Percentiles rank a stretch among this genome's conserved stretches.
Evolutionary conservation across 2,888 invertebrate species (phyloP).

Genomic region (Lissocephala sabroskyi): DNA sequence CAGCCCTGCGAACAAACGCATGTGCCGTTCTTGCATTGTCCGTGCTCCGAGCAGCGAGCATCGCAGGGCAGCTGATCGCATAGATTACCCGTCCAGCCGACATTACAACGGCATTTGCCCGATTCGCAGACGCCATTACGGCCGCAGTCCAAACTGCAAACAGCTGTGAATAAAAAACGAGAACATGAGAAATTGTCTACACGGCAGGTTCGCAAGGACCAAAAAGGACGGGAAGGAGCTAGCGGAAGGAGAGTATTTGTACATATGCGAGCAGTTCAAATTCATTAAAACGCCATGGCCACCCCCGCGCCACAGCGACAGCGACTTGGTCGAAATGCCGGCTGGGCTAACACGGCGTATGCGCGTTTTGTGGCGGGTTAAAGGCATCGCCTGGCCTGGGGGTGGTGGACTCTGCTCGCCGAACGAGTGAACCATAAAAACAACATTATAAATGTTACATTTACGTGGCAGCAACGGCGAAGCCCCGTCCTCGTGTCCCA

Average conservation of each 20-base stretch:
- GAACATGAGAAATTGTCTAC: too few relatives aligned
- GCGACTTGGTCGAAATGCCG: slow-evolving; percentile 1
- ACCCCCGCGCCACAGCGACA: too few relatives aligned
- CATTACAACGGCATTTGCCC: slow-evolving; percentile 91
- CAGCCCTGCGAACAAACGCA: slow-evolving; percentile 98
- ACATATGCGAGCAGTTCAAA: slow-evolving; percentile 40
- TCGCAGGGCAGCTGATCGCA: slow-evolving; percentile 96
- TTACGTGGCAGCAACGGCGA: slow-evolving; percentile 39
- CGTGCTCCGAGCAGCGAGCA: slow-evolving; percentile 92
- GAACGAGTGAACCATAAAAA: slow-evolving; percentile 50
- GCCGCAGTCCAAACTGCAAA: slow-evolving; percentile 94
- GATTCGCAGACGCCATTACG: slow-evolving; percentile 94
- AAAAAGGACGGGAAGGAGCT: too few relatives aligned
- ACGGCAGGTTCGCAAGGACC: too few relatives aligned
- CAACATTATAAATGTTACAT: slow-evolving; percentile 59
- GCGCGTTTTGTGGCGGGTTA: slow-evolving; percentile 8
- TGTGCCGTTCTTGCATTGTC: slow-evolving; percentile 97
- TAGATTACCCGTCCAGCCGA: slow-evolving; percentile 93
- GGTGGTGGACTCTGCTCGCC: too few relatives aligned
- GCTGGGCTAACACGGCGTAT: slow-evolving; percentile 9
- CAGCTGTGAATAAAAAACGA: slow-evolving; percentile 77
- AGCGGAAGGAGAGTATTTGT: slow-evolving; percentile 3
- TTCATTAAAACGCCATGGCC: slow-evolving; percentile 38
- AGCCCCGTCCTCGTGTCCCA: too few relatives aligned
- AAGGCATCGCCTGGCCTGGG: too few relatives aligned